These are phyloP conservation scores for Crambe crambe DNA, from an alignment of 37 sponge, comb jelly and placozoan species.

Conservation along the genomic window DNA sequence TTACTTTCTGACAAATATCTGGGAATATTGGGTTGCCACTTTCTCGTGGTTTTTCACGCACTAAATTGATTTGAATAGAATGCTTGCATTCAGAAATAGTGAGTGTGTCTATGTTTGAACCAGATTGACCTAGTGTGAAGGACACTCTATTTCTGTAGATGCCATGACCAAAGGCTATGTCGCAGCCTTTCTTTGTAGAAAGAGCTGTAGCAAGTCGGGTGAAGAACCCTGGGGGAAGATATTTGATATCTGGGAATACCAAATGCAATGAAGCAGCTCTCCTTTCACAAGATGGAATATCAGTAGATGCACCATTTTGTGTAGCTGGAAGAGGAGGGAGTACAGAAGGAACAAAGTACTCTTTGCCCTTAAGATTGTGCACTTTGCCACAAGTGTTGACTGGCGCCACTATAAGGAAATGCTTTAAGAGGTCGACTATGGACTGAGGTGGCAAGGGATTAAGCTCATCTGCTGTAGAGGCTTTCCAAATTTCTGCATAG, in stretches of 20 bases:
- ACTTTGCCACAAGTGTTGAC: background rate
- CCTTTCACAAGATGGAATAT: no score
- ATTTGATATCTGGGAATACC: conserved; percentile 15
- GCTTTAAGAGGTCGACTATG: conserved; percentile 23
- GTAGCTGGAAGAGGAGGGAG: background rate
- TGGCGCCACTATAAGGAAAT: conserved; percentile 16
- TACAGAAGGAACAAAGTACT: conserved; percentile 44
- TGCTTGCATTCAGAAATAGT: background rate
- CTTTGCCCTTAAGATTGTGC: background rate
- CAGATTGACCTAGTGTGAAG: conserved; percentile 17
- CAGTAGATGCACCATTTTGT: no score
- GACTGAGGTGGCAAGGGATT: conserved; percentile 6
- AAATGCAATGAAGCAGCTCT: conserved; percentile 40
- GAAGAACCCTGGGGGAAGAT: conserved; percentile 60
- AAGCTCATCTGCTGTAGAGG: background rate
- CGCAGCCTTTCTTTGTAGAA: background rate
- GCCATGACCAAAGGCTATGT: conserved; percentile 11
- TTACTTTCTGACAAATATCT: background rate
- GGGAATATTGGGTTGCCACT: background rate
- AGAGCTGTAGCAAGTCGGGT: conserved; percentile 38
- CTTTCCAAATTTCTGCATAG: conserved; percentile 32
- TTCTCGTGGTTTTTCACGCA: background rate
- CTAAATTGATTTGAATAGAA: conserved; percentile 19
- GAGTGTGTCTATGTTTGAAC: conserved; percentile 19
- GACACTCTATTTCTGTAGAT: conserved; percentile 30